Percentiles rank a stretch among this genome's conserved stretches.
These are phyloP conservation scores for Amazona guildingii DNA, from an alignment of 2,113 vertebrate genomes.

Conservation along the genomic window DNA sequence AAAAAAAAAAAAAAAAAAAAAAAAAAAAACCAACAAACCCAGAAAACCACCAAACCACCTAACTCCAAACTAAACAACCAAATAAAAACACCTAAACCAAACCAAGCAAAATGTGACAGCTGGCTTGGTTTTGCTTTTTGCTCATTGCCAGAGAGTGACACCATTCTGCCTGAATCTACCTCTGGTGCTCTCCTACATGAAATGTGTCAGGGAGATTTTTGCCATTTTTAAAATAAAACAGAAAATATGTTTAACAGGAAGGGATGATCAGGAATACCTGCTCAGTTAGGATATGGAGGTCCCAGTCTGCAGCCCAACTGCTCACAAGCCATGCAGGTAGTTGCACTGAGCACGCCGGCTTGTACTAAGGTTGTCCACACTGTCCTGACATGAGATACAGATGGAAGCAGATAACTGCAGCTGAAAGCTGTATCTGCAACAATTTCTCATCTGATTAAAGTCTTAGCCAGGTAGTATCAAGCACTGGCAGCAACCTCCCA, in stretches of 20 bases:
- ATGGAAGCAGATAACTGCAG: neutral
- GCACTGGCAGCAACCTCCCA: neutral
- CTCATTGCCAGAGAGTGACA: neutral
- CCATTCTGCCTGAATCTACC: neutral
- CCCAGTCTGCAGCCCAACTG: neutral
- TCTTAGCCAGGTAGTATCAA: neutral
- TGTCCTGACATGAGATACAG: neutral
- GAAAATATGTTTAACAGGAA: neutral
- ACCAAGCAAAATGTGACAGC: neutral
- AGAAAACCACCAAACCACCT: too few species aligned
- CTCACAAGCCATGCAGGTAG: neutral
- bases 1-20: too few species aligned
- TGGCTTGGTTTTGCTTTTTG: neutral
- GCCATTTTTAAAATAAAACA: neutral
- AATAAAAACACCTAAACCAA: neutral
- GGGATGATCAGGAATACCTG: neutral
- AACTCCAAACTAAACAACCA: neutral
- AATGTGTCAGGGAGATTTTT: neutral
- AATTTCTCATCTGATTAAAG: neutral
- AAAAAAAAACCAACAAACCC: too few species aligned
- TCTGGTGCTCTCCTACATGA: neutral
- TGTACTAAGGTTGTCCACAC: neutral
- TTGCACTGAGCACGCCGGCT: neutral
- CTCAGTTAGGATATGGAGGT: neutral
- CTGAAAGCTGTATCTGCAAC: neutral